These are phyloP conservation scores for Thyatira batis DNA, from an alignment of 2,888 invertebrate genomes.

Conservation along the genomic window DNA sequence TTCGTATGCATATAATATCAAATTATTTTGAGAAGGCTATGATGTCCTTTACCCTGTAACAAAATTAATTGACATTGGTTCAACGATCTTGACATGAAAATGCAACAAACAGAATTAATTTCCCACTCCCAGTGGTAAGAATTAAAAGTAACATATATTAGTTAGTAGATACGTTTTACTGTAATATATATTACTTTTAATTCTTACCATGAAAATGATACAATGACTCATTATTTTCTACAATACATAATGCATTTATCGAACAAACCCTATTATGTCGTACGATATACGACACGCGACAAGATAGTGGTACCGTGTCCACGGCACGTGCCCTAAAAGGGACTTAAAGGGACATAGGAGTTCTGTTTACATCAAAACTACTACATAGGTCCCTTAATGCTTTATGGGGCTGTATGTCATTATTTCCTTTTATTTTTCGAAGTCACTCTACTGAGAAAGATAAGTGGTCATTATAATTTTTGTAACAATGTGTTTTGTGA, in stretches of 20 bases:
- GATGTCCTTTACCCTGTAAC: too few relatives aligned
- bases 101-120: too few relatives aligned
- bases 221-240: background rate
- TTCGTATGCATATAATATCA: too few relatives aligned
- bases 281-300: conserved; percentile 29
- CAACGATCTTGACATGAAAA: too few relatives aligned
- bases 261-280: background rate
- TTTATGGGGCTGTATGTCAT: background rate
- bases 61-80: too few relatives aligned
- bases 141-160: too few relatives aligned
- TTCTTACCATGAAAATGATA: background rate
- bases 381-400: conserved; percentile 8
- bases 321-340: conserved; percentile 37
- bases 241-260: background rate
- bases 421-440: background rate
- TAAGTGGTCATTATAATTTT: background rate
- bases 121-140: too few relatives aligned
- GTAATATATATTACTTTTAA: too few relatives aligned
- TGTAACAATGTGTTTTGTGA: background rate
- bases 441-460: background rate
- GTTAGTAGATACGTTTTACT: too few relatives aligned
- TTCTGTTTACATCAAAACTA: conserved; percentile 36
- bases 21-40: too few relatives aligned
- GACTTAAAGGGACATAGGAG: conserved; percentile 28
- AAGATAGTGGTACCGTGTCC: conserved; percentile 39